phyloP scores from a whole-genome alignment of 2,888 invertebrate species.

The Eupithecia subumbrata region DNA sequence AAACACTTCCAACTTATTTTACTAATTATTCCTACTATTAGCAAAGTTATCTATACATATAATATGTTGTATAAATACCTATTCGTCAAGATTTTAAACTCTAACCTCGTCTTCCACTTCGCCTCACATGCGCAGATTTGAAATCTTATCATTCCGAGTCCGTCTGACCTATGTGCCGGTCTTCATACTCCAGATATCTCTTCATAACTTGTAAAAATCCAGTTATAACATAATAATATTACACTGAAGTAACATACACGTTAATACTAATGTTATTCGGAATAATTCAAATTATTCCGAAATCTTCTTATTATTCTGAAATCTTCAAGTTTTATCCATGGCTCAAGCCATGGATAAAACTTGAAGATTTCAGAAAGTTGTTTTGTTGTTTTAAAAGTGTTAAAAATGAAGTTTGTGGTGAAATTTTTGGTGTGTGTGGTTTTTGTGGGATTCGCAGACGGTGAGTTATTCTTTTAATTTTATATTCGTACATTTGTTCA shows the following conservation, averaged over 20 bases:
- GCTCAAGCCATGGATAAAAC: background rate
- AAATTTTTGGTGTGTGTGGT: slow-evolving; percentile 56
- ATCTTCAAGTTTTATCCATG: too few relatives aligned
- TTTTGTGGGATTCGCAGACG: slow-evolving; percentile 50
- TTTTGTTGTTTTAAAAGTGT: slow-evolving; percentile 22
- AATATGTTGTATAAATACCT: background rate
- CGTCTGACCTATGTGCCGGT: slow-evolving; percentile 57
- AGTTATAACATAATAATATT: background rate
- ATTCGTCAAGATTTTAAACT: slow-evolving; percentile 49
- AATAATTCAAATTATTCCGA: too few relatives aligned
- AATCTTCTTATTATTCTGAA: too few relatives aligned
- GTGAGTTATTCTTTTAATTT: slow-evolving; percentile 50
- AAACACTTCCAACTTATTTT: background rate
- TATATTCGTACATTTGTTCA: background rate
- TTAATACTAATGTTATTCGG: background rate
- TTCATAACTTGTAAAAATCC: slow-evolving; percentile 11
- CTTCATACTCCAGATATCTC: slow-evolving; percentile 24
- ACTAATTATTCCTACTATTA: background rate
- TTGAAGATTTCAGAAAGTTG: background rate
- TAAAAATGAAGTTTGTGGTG: slow-evolving; percentile 57
- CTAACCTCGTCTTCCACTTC: slow-evolving; percentile 41
- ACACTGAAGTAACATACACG: background rate
- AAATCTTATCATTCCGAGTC: slow-evolving; percentile 57
- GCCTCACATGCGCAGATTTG: slow-evolving; percentile 65
- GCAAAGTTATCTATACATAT: background rate